These are phyloP conservation scores for Drosophila pseudoobscura DNA, from an alignment of 1,140 invertebrate species.

Conservation along the genomic window DNA sequence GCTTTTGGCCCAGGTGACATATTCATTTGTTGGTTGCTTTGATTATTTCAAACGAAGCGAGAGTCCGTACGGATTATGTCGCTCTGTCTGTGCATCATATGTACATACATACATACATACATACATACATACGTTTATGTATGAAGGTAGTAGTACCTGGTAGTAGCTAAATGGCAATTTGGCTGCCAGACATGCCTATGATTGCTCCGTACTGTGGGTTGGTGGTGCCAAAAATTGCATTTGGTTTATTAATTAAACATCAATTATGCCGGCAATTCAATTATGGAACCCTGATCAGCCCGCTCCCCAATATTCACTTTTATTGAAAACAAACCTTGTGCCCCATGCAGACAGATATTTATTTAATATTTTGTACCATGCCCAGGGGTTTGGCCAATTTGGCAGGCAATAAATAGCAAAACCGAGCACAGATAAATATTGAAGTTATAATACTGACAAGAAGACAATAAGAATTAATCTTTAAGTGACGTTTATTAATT, in stretches of 20 bases:
- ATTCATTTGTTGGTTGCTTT: conserved; percentile 72
- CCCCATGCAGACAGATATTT: not conserved
- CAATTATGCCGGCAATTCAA: conserved; percentile 69
- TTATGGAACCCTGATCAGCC: conserved; percentile 34
- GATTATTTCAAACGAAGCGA: conserved; percentile 71
- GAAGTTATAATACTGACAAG: not conserved
- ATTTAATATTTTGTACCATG: conserved; percentile 6
- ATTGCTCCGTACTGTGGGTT: conserved; percentile 14
- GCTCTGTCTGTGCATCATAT: not conserved
- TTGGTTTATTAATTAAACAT: conserved; percentile 77
- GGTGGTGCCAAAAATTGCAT: conserved; percentile 64
- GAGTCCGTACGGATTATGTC: conserved; percentile 42
- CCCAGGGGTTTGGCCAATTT: not conserved
- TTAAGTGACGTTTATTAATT: conserved; percentile 18
- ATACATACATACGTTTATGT: not conserved
- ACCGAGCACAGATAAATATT: not conserved
- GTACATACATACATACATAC: too few relatives aligned
- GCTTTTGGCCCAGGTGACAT: conserved; percentile 67
- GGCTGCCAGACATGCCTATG: conserved; percentile 48
- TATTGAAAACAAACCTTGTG: conserved; percentile 39
- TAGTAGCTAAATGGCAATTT: conserved; percentile 63
- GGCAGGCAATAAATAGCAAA: not conserved
- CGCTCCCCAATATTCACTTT: conserved; percentile 15
- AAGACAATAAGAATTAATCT: conserved; percentile 26
- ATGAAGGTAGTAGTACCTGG: conserved; percentile 1